Percentiles rank a stretch among this genome's conserved stretches.
phyloP scores from a whole-genome alignment of 2,888 invertebrate species.

The Cryptus armator region DNA sequence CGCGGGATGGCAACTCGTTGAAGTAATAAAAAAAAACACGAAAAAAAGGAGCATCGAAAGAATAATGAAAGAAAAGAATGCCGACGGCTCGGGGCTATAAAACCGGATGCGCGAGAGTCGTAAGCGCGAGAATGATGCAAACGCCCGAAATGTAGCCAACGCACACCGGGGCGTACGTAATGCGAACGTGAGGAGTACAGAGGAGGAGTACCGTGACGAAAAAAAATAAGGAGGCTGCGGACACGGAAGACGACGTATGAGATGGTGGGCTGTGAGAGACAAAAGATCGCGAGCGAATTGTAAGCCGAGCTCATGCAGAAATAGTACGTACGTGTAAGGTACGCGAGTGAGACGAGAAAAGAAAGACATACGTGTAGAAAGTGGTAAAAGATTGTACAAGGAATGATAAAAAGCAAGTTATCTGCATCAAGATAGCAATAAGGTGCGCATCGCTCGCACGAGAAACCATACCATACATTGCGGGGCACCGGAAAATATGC shows the following conservation, averaged over 20 bases:
- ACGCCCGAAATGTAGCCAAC: constrained; percentile 62
- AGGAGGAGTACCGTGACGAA: constrained; percentile 62
- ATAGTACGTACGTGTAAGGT: constrained; percentile 1
- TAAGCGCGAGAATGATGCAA: constrained; percentile 62
- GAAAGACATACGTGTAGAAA: constrained; percentile 14
- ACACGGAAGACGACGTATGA: constrained; percentile 37
- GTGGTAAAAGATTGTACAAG: constrained; percentile 34
- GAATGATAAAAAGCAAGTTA: constrained; percentile 67
- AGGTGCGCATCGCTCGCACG: constrained; percentile 45
- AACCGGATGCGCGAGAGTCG: constrained; percentile 52
- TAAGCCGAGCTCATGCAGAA: constrained; percentile 6
- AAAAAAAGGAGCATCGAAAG: constrained; percentile 20
- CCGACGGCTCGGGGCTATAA: constrained; percentile 54
- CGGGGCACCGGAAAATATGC: not conserved
- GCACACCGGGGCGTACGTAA: constrained; percentile 66
- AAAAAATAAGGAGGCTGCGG: constrained; percentile 41
- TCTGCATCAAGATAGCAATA: constrained; percentile 76
- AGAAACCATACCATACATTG: constrained; percentile 6
- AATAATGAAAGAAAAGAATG: constrained; percentile 67
- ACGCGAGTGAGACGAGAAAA: constrained; percentile 20
- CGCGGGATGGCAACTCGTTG: not conserved
- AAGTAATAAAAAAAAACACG: constrained; percentile 4
- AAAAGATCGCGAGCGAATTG: constrained; percentile 15
- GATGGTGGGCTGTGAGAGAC: constrained; percentile 24
- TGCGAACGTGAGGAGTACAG: constrained; percentile 63